A percentile compares a stretch with the other conserved stretches of the same genome.
phyloP scores from a whole-genome alignment of 2,113 vertebrate genomes.

The Morone chrysops region DNA sequence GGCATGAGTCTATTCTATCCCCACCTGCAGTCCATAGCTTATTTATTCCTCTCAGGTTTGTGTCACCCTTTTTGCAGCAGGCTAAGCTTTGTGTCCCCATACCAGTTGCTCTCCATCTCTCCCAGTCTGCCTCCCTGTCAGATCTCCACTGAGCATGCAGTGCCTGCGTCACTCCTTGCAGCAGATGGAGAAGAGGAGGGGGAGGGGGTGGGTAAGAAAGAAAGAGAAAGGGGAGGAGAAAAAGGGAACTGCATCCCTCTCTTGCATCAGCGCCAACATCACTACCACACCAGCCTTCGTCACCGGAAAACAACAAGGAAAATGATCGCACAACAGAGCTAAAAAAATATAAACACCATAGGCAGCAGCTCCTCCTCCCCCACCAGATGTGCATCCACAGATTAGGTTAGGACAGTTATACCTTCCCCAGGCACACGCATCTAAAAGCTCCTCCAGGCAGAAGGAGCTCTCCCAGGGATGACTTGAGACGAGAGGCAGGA shows the following conservation, averaged over 20 bases:
- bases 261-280: constrained; percentile 81
- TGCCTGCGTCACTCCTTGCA: constrained; percentile 85
- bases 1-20: not conserved
- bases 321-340: constrained; percentile 30
- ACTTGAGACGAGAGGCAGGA: constrained; percentile 79
- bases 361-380: constrained; percentile 27
- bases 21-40: constrained; percentile 4
- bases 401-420: constrained; percentile 41
- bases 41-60: constrained; percentile 15
- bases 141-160: constrained; percentile 54
- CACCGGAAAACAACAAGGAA: constrained; percentile 72
- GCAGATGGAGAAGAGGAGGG: constrained; percentile 79
- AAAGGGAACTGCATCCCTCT: constrained; percentile 76
- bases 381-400: constrained; percentile 30
- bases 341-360: constrained; percentile 16
- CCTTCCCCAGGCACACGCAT: constrained; percentile 49
- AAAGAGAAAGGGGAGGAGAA: constrained; percentile 60
- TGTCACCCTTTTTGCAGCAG: not conserved
- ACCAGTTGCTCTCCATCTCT: constrained; percentile 59
- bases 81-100: constrained; percentile 15
- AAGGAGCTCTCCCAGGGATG: constrained; percentile 78
- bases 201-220: constrained; percentile 51
- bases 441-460: not conserved
- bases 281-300: constrained; percentile 66
- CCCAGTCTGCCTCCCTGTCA: constrained; percentile 73